Percentiles rank a stretch among this genome's conserved stretches.
Evolutionary conservation across 1,140 invertebrate species (phyloP).

Genomic region (Bursaphelenchus mucronatus): DNA sequence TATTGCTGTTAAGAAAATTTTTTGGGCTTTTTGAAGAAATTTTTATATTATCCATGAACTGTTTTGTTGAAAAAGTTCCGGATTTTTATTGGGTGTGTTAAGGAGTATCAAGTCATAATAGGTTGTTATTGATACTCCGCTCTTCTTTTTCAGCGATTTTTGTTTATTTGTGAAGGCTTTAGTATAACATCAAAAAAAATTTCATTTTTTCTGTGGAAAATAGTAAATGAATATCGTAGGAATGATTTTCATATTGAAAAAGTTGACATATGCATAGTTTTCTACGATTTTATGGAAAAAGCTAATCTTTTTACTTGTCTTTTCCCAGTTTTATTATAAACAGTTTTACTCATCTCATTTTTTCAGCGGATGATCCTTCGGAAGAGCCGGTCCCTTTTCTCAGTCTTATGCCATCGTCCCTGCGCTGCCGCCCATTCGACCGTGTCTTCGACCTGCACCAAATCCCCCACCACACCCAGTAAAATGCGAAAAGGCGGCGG

Average conservation of each 20-base stretch:
- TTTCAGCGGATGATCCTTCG: conserved; percentile 18
- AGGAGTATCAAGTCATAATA: no score
- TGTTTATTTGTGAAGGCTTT: not conserved
- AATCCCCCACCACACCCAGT: conserved; percentile 1
- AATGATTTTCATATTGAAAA: not conserved
- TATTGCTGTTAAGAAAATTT: no score
- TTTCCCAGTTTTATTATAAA: not conserved
- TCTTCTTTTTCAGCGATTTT: not conserved
- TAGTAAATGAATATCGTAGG: not conserved
- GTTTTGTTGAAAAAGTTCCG: conserved; percentile 2
- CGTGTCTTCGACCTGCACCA: not conserved
- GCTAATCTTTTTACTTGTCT: no score
- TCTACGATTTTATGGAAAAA: not conserved
- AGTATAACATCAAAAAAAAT: not conserved
- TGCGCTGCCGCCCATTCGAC: conserved; percentile 13
- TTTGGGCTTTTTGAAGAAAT: not conserved
- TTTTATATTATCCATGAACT: not conserved
- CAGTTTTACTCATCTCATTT: not conserved
- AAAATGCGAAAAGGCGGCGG: conserved; percentile 68
- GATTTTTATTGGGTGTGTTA: not conserved
- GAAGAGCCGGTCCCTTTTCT: conserved; percentile 22
- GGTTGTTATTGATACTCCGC: no score
- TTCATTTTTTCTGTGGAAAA: not conserved
- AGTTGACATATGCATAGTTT: not conserved
- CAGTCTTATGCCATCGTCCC: conserved; percentile 21